Percentiles rank a stretch among this genome's conserved stretches.
Evolutionary conservation across 2,797 vertebrate genomes (phyloP).

Genomic region (Myiotriccus ornatus): DNA sequence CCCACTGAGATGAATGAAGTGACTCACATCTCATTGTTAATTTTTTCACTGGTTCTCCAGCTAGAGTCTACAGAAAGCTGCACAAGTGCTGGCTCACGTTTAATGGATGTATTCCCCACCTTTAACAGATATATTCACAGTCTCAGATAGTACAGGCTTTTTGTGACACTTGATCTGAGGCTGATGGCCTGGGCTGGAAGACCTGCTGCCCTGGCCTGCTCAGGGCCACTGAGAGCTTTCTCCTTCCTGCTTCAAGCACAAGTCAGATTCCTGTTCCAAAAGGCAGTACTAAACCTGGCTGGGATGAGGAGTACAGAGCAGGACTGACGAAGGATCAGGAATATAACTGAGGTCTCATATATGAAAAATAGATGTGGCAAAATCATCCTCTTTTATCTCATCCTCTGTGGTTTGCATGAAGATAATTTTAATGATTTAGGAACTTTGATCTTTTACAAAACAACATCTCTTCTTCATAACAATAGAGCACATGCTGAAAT

Average conservation of each 20-base stretch:
- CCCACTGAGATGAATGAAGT: background rate
- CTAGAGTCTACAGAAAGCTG: background rate
- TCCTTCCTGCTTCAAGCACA: background rate
- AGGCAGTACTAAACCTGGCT: background rate
- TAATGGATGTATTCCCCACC: background rate
- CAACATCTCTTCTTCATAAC: background rate
- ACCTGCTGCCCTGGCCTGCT: background rate
- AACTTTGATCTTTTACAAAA: constrained; percentile 14
- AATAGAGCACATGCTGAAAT: constrained; percentile 33
- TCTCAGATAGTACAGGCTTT: background rate
- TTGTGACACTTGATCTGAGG: background rate
- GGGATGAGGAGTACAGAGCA: background rate
- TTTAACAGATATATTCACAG: background rate
- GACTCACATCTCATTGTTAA: background rate
- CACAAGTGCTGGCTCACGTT: background rate
- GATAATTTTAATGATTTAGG: constrained; percentile 7
- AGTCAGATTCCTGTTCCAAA: background rate
- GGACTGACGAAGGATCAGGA: background rate
- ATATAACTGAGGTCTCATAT: background rate
- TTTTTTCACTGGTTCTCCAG: background rate
- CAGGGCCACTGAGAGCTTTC: background rate
- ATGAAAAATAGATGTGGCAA: background rate
- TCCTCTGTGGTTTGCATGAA: background rate
- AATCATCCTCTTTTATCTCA: background rate
- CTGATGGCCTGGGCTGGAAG: background rate